phyloP scores from a whole-genome alignment of 2,888 invertebrate species.

The Drosophila paranaensis region DNA sequence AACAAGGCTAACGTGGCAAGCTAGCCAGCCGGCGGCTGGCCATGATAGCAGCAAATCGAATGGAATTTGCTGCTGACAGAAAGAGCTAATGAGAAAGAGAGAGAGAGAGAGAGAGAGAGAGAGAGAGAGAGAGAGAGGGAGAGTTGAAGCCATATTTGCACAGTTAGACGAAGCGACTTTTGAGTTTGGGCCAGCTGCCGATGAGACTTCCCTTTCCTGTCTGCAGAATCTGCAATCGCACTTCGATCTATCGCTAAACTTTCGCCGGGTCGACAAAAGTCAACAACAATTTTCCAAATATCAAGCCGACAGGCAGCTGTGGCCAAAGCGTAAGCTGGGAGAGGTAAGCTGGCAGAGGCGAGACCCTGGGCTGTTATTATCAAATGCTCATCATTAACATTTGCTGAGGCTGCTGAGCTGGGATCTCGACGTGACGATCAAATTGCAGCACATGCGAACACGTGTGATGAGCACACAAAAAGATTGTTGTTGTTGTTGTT shows the following conservation, averaged over 20 bases:
- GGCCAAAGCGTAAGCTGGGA: constrained; percentile 20
- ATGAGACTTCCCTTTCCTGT: constrained; percentile 35
- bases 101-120: too few relatives aligned
- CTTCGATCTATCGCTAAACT: constrained; percentile 42
- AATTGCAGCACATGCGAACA: constrained; percentile 74
- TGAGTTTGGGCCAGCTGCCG: neutral
- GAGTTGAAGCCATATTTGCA: neutral
- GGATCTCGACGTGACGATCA: constrained; percentile 72
- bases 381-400: constrained; percentile 76
- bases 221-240: constrained; percentile 15
- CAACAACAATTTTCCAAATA: constrained; percentile 55
- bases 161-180: neutral
- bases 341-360: constrained; percentile 13
- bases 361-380: constrained; percentile 57
- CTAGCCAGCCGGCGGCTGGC: constrained; percentile 32
- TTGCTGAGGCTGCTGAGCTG: constrained; percentile 32
- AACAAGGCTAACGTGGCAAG: constrained; percentile 68
- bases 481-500: constrained; percentile 34
- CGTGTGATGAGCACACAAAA: constrained; percentile 52
- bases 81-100: neutral
- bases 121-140: too few relatives aligned
- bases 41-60: constrained; percentile 38
- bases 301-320: constrained; percentile 45
- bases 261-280: constrained; percentile 60
- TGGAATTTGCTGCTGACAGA: constrained; percentile 5